Conservation (phyloP, 2,797 vertebrate genomes). For the Artibeus lituratus region DNA sequence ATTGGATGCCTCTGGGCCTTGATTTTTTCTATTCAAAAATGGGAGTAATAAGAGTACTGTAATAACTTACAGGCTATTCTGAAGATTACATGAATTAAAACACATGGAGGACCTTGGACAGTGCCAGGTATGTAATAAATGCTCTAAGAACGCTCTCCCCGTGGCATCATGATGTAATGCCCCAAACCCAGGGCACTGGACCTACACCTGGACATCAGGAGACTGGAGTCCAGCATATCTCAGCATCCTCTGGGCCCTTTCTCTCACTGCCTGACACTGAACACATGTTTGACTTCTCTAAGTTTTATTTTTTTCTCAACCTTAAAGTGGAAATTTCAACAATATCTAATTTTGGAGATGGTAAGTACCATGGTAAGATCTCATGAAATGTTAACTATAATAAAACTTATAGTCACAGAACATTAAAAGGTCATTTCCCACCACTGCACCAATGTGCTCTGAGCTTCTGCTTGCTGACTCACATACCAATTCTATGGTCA, state of each 20-base stretch:
- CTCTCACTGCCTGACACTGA: not conserved
- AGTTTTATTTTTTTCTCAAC: not conserved
- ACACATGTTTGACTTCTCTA: not conserved
- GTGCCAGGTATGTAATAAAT: not conserved
- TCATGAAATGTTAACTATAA: not conserved
- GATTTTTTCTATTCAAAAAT: not conserved
- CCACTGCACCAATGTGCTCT: not conserved
- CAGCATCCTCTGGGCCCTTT: too few species aligned
- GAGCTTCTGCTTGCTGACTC: not conserved
- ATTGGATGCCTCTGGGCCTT: not conserved
- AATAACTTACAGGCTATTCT: not conserved
- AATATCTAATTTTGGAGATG: not conserved
- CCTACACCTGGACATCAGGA: not conserved
- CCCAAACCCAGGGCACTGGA: fast-evolving
- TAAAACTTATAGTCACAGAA: not conserved
- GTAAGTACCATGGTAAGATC: not conserved
- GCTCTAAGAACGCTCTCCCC: not conserved
- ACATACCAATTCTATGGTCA: not conserved
- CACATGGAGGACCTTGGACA: not conserved
- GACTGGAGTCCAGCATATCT: fast-evolving
- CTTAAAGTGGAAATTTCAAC: not conserved
- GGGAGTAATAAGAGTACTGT: not conserved
- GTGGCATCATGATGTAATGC: fast-evolving
- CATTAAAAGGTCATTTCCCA: not conserved
- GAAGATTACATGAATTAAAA: not conserved